Evolutionary conservation across 2,113 vertebrate species (phyloP).

Genomic region (Cygnus buccinator): DNA sequence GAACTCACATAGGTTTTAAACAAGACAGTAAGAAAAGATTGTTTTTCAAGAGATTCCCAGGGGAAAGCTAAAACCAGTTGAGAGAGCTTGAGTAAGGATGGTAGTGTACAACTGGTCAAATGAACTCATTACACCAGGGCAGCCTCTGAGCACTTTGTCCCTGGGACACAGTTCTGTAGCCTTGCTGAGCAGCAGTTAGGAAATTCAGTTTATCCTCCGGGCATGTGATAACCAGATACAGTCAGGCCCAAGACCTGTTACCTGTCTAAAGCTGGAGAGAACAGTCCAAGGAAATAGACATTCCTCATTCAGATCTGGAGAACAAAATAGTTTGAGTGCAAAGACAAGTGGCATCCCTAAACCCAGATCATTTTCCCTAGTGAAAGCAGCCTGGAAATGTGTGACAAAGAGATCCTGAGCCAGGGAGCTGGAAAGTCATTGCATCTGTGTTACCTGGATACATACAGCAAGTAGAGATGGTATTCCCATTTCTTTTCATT

Average conservation of each 20-base stretch:
- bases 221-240: background rate
- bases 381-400: background rate
- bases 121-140: background rate
- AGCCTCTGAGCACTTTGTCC: background rate
- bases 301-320: background rate
- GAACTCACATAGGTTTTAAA: background rate
- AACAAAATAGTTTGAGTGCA: background rate
- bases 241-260: background rate
- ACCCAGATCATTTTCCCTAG: background rate
- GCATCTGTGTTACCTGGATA: background rate
- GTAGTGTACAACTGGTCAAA: background rate
- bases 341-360: background rate
- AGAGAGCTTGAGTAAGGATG: background rate
- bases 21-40: background rate
- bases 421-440: background rate
- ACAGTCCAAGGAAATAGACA: background rate
- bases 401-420: background rate
- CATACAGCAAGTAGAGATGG: background rate
- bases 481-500: background rate
- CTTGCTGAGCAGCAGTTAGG: background rate
- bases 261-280: background rate
- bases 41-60: background rate
- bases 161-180: background rate
- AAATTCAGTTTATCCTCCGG: background rate
- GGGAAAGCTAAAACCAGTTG: background rate